Evolutionary conservation across 2,888 invertebrate species (phyloP), one percentile per base, ranked within the genome.

Genomic region (Cactoblastis cactorum): DNA sequence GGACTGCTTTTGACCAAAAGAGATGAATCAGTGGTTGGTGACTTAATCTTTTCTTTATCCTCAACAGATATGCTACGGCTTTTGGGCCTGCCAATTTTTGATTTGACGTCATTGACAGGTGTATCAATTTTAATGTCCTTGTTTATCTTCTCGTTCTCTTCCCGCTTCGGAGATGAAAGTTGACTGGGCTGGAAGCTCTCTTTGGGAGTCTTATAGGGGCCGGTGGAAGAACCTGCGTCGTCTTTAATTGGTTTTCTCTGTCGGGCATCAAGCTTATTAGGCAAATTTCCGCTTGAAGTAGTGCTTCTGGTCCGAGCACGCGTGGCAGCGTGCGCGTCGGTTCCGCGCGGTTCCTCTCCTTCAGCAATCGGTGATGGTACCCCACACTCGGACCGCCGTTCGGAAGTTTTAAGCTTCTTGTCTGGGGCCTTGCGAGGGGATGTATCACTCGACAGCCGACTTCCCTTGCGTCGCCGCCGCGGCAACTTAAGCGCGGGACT

Each of bases 381-480:
- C 91, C 92, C 90, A 84, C 90, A 91, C 91, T 92, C 93, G 92
- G 92, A 91, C 91, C 92, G 91, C 93, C 92, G 92, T 92, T 94
- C 94, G 93, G 94, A 93, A 93, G 93, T 93, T 94, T 94, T 94
- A 93, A 93, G 93, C 93, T 94, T 94, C 94, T 93, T 94, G 87
- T 93, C 93, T 80, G 93, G 93, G 91, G 93, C 91, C 92, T 92
- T 93, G 82, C 91, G 92, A 59, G 80, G 78, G 74, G 80, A 74
- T 56, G 73, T 65, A 71, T 85, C 85, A 47, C 65, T 74, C 49
- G 86, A 83, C 55, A 72, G 55, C 61, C 82, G 84, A 64, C 83
- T 83, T 50, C 72, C 75, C 67, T 83, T 86, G 63, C 88, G 70
- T 49, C 84, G 77, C 57, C 88, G 69, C 14, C 83, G 75, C n/a